These are phyloP conservation scores for Corythaeola cristata DNA, from an alignment of 2,113 vertebrate species.

Conservation along the genomic window DNA sequence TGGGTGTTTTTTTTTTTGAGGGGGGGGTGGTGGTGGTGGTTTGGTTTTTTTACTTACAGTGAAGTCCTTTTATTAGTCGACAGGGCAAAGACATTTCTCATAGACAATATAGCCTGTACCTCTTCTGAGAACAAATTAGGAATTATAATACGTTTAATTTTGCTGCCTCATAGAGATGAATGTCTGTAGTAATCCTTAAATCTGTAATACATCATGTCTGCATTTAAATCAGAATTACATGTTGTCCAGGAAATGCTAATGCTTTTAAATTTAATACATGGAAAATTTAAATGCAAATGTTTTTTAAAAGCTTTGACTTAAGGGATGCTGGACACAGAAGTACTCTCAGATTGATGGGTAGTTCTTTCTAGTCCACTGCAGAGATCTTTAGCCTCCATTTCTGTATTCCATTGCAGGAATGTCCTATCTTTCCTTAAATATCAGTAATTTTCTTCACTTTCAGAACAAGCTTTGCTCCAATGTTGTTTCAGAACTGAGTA, in stretches of 20 bases:
- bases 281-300: neutral
- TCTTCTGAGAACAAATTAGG: neutral
- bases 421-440: neutral
- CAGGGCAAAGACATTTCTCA: neutral
- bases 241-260: conserved; percentile 23
- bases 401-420: neutral
- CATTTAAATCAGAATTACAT: neutral
- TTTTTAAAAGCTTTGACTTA: neutral
- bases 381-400: neutral
- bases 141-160: neutral
- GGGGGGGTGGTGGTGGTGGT: neutral
- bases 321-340: neutral
- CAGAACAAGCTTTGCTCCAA: neutral
- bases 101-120: neutral
- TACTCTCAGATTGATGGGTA: neutral
- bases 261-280: neutral
- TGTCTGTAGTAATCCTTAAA: conserved; percentile 24
- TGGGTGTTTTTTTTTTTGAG: neutral
- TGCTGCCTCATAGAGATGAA: neutral
- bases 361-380: neutral
- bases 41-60: neutral
- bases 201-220: neutral
- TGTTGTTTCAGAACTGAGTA: neutral
- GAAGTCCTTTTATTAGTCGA: neutral
- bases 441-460: neutral